Conservation (phyloP, 2,888 invertebrate species). For the Yponomeuta malinellus region DNA sequence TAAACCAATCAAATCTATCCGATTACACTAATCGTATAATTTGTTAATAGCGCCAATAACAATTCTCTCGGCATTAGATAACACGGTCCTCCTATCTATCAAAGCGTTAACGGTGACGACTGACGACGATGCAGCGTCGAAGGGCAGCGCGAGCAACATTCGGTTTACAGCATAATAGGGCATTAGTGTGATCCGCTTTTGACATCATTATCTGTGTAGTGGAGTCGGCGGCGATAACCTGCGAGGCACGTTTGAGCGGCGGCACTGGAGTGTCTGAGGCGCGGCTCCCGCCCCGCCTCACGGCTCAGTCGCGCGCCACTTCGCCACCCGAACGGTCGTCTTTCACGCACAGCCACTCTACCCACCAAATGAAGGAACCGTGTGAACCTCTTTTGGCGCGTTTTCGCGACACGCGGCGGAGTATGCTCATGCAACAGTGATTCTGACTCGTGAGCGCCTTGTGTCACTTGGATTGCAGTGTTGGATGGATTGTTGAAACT, state of each 20-base stretch:
- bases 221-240: slow-evolving; percentile 66
- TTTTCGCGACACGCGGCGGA: slow-evolving; percentile 20
- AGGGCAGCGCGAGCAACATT: slow-evolving; percentile 42
- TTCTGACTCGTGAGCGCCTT: slow-evolving; percentile 32
- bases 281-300: slow-evolving; percentile 51
- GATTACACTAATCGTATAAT: background rate
- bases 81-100: background rate
- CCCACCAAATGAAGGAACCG: slow-evolving; percentile 39
- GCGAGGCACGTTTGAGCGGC: slow-evolving; percentile 40
- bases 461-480: slow-evolving; percentile 74
- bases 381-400: slow-evolving; percentile 68
- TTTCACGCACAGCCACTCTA: background rate
- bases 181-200: slow-evolving; percentile 74
- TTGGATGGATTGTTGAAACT: slow-evolving; percentile 42
- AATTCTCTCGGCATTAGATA: background rate
- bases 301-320: slow-evolving; percentile 32
- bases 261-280: slow-evolving; percentile 48
- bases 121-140: slow-evolving; percentile 47
- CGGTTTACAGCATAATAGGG: slow-evolving; percentile 69
- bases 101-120: slow-evolving; percentile 24
- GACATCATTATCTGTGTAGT: slow-evolving; percentile 74
- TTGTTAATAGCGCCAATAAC: background rate
- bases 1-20: background rate
- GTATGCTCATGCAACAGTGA: slow-evolving; percentile 28
- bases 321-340: no score